Evolutionary conservation across 92 coral and sea anemone genomes (phyloP).

Genomic region (Pocillopora grandis): DNA sequence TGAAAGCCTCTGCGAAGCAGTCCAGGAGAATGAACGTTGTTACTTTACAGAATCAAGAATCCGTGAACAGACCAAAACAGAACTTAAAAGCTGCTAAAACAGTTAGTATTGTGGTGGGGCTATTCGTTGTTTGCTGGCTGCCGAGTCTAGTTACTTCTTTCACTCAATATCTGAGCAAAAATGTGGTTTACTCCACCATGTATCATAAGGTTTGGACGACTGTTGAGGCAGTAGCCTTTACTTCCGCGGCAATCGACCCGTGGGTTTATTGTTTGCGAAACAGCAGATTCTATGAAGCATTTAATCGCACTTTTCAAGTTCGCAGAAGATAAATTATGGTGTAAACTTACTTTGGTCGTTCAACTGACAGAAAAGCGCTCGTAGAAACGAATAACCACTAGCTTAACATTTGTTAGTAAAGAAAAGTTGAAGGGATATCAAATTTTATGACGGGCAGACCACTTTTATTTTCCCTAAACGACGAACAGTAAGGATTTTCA

Average conservation of each 20-base stretch:
- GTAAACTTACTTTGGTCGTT: neutral
- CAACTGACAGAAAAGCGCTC: neutral
- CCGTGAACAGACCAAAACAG: neutral
- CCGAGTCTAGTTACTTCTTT: conserved; percentile 6
- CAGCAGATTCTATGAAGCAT: too few species aligned
- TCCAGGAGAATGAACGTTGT: neutral
- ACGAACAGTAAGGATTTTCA: too few species aligned
- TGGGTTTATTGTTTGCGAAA: too few species aligned
- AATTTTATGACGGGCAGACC: too few species aligned
- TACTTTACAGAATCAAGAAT: neutral
- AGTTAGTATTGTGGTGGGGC: conserved; percentile 1
- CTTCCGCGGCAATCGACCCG: too few species aligned
- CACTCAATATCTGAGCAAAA: neutral
- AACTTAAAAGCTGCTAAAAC: conserved; percentile 4
- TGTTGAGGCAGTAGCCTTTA: conserved; percentile 5
- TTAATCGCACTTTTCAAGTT: too few species aligned
- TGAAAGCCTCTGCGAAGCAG: too few species aligned
- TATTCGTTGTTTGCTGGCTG: conserved; percentile 9
- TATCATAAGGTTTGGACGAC: neutral
- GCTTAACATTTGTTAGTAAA: too few species aligned
- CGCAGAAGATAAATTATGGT: too few species aligned
- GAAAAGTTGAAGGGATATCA: too few species aligned
- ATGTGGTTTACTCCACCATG: neutral
- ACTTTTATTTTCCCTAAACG: too few species aligned
- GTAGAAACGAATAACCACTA: neutral